phyloP scores from a whole-genome alignment of 2,113 vertebrate species.

The Apodemus speciosus region DNA sequence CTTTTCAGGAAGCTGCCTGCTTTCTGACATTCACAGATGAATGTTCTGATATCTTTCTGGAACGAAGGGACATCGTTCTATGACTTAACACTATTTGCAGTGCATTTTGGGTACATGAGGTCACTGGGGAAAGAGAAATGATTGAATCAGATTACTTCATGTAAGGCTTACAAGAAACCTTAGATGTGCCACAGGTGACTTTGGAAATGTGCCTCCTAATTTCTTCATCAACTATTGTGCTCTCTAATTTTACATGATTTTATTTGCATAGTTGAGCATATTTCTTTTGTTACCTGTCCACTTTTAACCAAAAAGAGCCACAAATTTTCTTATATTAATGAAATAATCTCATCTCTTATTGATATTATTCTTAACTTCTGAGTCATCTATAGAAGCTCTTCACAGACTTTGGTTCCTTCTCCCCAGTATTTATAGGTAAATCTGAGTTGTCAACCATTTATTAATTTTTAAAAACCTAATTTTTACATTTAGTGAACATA shows the following conservation, averaged over 20 bases:
- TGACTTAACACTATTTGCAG: neutral
- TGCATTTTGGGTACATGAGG: neutral
- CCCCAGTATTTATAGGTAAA: neutral
- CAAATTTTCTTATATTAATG: slow-evolving; percentile 19
- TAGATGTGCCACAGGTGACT: neutral
- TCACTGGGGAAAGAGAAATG: neutral
- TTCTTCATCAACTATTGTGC: neutral
- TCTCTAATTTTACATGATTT: neutral
- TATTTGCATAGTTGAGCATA: neutral
- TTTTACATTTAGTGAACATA: neutral
- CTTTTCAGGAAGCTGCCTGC: neutral
- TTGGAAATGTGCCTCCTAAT: neutral
- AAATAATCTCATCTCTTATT: neutral
- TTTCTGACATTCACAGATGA: neutral
- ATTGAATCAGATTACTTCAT: neutral
- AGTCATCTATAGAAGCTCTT: neutral
- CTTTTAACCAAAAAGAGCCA: neutral
- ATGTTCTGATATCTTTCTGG: neutral
- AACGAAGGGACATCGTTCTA: neutral
- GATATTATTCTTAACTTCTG: neutral
- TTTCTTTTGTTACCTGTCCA: neutral
- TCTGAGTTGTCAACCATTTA: neutral
- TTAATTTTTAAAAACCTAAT: neutral
- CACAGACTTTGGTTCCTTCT: neutral
- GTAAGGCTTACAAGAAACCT: neutral